A percentile compares a stretch with the other conserved stretches of the same genome.
These are phyloP conservation scores for Apotomis turbidana DNA, from an alignment of 2,888 invertebrate species.

Conservation along the genomic window DNA sequence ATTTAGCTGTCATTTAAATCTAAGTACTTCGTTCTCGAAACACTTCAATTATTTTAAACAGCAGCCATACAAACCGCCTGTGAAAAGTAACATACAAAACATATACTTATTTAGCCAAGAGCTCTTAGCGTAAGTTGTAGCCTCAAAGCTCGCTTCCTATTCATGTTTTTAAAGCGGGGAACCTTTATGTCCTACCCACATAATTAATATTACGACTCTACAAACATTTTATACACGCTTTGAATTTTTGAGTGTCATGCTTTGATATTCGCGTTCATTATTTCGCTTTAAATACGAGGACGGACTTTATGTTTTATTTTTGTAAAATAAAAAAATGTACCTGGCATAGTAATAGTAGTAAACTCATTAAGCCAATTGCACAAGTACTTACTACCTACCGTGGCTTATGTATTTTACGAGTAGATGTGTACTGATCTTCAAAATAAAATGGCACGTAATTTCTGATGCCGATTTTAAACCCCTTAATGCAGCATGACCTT, in stretches of 20 bases:
- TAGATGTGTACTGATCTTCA: no score
- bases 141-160: constrained; percentile 80
- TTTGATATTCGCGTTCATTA: constrained; percentile 59
- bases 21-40: background rate
- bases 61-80: constrained; percentile 9
- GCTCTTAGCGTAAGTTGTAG: constrained; percentile 65
- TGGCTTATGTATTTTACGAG: no score
- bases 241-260: constrained; percentile 69
- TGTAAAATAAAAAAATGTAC: background rate
- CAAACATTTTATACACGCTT: constrained; percentile 67
- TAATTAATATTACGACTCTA: constrained; percentile 71
- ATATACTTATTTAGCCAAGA: constrained; percentile 61
- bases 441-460: no score
- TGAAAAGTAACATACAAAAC: constrained; percentile 55
- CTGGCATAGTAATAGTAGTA: no score
- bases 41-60: background rate
- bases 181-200: constrained; percentile 54
- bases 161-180: constrained; percentile 64
- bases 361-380: no score
- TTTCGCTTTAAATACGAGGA: constrained; percentile 45
- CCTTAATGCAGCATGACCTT: no score
- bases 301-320: background rate
- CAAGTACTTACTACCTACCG: no score
- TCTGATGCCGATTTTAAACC: no score
- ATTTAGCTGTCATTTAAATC: no score